Evolutionary conservation across 2,888 invertebrate genomes (phyloP).

Genomic region (Xestobium rufovillosum): DNA sequence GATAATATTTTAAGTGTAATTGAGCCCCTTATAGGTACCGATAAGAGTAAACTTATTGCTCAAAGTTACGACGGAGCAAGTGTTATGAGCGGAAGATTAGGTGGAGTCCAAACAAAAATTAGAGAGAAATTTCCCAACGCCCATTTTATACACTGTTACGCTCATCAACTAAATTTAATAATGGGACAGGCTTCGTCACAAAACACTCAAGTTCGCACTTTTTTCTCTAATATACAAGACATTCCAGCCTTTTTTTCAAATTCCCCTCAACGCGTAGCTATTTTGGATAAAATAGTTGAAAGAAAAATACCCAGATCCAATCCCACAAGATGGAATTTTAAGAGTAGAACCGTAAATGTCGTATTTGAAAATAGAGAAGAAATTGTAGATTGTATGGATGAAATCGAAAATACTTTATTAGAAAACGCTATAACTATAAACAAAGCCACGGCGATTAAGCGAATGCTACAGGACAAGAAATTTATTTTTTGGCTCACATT

Average conservation of each 20-base stretch:
- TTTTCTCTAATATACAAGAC: slow-evolving; percentile 22
- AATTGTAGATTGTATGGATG: slow-evolving; percentile 25
- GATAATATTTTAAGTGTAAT: too few species aligned
- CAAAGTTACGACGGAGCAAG: too few species aligned
- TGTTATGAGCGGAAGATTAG: slow-evolving; percentile 23
- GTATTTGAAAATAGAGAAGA: slow-evolving; percentile 22
- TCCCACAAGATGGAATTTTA: slow-evolving; percentile 22
- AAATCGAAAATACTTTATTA: slow-evolving; percentile 19
- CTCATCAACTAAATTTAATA: slow-evolving; percentile 24
- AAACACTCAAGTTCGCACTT: slow-evolving; percentile 16
- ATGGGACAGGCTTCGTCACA: slow-evolving; percentile 21
- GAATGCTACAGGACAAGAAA: slow-evolving; percentile 16
- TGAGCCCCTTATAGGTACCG: too few species aligned
- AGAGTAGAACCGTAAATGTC: slow-evolving; percentile 16
- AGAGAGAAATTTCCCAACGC: slow-evolving; percentile 16
- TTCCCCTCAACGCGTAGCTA: slow-evolving; percentile 22
- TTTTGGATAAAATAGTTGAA: slow-evolving; percentile 21
- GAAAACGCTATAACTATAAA: slow-evolving; percentile 17
- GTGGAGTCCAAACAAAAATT: slow-evolving; percentile 23
- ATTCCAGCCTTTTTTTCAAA: slow-evolving; percentile 22
- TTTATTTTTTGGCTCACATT: slow-evolving; percentile 28
- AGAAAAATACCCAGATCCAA: slow-evolving; percentile 14
- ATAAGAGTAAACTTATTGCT: too few species aligned
- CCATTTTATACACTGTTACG: slow-evolving; percentile 18
- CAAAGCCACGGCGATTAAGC: slow-evolving; percentile 16